Evolutionary conservation across 2,888 invertebrate genomes (phyloP).

Genomic region (Agriopis marginaria): DNA sequence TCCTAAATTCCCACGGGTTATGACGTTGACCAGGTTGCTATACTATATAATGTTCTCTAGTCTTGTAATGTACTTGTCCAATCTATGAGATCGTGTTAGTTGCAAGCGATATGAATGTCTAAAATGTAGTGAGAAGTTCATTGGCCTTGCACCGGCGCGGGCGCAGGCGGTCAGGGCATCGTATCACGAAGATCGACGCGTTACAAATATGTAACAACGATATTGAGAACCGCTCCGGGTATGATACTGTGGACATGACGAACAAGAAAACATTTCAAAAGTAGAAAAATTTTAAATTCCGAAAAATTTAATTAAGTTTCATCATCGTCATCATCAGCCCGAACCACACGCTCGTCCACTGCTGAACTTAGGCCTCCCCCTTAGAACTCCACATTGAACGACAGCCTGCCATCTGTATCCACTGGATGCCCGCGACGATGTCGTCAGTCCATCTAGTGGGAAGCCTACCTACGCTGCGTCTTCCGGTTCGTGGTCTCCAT

Average conservation of each 20-base stretch:
- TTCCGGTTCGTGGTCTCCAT: too few species aligned
- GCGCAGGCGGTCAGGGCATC: slow-evolving; percentile 38
- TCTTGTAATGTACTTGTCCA: too few species aligned
- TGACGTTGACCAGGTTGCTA: not conserved
- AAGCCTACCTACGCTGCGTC: too few species aligned
- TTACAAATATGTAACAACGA: slow-evolving; percentile 52
- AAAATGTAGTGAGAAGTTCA: slow-evolving; percentile 38
- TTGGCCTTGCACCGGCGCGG: slow-evolving; percentile 40
- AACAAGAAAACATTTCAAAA: not conserved
- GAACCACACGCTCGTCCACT: too few species aligned
- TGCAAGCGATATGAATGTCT: slow-evolving; percentile 39
- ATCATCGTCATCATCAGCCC: too few species aligned
- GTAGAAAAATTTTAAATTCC: not conserved
- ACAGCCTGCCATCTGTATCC: too few species aligned
- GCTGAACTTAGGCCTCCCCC: too few species aligned
- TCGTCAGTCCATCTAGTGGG: too few species aligned
- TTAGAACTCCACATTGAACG: too few species aligned
- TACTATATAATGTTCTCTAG: not conserved
- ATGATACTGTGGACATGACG: slow-evolving; percentile 38
- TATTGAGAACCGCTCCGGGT: slow-evolving; percentile 41
- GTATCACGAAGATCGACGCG: slow-evolving; percentile 48
- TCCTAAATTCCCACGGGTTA: not conserved
- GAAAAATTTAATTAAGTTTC: not conserved
- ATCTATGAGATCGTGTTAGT: slow-evolving; percentile 22
- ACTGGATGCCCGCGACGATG: too few species aligned